Percentiles rank a stretch among this genome's conserved stretches.
These are phyloP conservation scores for Helicoverpa armigera DNA, from an alignment of 1,140 invertebrate species.

Conservation along the genomic window DNA sequence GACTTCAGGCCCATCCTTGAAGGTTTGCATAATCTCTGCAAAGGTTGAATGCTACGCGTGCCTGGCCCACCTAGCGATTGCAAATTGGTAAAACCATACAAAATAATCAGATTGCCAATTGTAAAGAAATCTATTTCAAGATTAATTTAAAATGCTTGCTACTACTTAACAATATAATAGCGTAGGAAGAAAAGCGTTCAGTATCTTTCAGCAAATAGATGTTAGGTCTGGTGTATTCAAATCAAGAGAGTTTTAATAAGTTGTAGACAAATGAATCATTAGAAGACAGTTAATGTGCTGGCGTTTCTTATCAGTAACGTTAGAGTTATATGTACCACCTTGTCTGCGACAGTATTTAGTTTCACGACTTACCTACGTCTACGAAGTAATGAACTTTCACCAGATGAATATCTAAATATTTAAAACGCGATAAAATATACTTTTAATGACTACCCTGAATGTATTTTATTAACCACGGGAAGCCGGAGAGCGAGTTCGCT, in stretches of 20 bases:
- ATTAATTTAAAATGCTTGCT: background rate
- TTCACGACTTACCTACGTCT: conserved; percentile 63
- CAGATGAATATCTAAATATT: conserved; percentile 83
- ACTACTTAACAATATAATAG: background rate
- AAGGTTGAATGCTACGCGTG: background rate
- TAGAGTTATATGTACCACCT: conserved; percentile 7
- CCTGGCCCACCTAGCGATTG: background rate
- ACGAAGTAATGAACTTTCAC: conserved; percentile 81
- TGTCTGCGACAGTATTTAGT: conserved; percentile 62
- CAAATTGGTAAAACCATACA: conserved; percentile 30
- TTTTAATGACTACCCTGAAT: conserved; percentile 80
- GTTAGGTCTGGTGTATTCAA: background rate
- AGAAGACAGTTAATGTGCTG: background rate
- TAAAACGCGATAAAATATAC: conserved; percentile 84
- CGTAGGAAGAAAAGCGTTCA: background rate
- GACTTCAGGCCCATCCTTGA: background rate
- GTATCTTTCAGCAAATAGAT: background rate
- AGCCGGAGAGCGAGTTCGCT: conserved; percentile 59
- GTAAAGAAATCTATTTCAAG: conserved; percentile 10
- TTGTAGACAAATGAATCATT: conserved; percentile 1
- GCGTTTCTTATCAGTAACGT: conserved; percentile 24
- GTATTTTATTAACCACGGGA: conserved; percentile 78
- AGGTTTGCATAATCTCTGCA: background rate
- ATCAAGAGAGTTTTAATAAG: background rate
- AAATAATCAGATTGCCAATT: background rate